phyloP scores from a whole-genome alignment of 2,113 vertebrate genomes.

The Otolemur garnettii region DNA sequence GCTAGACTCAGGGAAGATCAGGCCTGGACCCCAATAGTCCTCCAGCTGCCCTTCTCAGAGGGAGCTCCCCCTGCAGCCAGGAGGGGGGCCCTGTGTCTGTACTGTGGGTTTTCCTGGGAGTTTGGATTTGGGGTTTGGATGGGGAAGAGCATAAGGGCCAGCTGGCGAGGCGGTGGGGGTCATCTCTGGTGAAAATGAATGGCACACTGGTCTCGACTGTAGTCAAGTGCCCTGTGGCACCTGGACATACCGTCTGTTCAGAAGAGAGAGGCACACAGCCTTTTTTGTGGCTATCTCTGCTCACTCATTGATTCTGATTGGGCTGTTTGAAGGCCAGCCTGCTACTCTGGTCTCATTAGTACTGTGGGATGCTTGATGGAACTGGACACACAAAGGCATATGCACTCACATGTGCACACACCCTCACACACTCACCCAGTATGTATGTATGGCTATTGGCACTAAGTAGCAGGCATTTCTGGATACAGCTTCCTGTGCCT shows the following conservation, averaged over 20 bases:
- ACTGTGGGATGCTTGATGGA: neutral
- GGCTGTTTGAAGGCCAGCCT: neutral
- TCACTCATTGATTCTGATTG: neutral
- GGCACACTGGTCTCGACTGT: neutral
- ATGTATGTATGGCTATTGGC: rapidly evolving
- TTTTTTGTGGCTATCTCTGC: neutral
- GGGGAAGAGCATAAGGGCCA: neutral
- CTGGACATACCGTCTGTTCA: constrained; percentile 39
- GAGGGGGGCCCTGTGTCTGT: neutral
- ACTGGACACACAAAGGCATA: neutral
- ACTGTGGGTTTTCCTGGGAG: neutral
- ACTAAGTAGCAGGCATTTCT: neutral
- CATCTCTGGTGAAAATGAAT: neutral
- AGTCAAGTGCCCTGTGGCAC: constrained; percentile 14
- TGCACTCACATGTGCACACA: neutral
- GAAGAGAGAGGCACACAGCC: neutral
- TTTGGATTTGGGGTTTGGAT: neutral
- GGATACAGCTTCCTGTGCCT: rapidly evolving
- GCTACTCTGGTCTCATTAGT: neutral
- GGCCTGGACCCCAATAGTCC: neutral
- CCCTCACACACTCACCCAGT: neutral
- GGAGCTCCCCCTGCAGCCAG: neutral
- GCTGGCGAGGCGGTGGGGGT: constrained; percentile 6
- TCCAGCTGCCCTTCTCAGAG: neutral
- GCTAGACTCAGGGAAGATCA: neutral